Evolutionary conservation across 53 echinoderm and acorn worm species (phyloP).

Genomic region (Luidia sarsii): DNA sequence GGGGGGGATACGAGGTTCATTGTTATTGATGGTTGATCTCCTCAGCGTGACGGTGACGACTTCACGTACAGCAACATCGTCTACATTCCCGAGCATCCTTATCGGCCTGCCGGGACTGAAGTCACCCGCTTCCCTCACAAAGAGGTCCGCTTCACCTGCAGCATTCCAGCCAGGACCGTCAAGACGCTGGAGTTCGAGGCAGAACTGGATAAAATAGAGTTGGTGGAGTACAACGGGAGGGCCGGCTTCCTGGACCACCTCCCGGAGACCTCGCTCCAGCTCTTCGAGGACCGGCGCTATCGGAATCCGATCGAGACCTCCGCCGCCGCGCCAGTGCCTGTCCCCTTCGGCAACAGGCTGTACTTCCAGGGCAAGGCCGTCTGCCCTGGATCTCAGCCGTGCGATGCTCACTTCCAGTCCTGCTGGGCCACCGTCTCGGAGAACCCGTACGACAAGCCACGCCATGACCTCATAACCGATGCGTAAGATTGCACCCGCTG

Average conservation of each 20-base stretch:
- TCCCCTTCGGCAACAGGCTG: not conserved
- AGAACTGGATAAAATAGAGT: not conserved
- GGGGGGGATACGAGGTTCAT: too few species aligned
- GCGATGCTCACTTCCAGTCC: constrained; percentile 23
- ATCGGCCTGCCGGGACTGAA: constrained; percentile 2
- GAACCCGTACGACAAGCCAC: constrained; percentile 20
- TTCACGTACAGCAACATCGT: constrained; percentile 20
- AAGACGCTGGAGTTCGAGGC: constrained; percentile 5
- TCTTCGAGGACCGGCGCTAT: not conserved
- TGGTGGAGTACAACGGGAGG: not conserved
- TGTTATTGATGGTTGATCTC: not conserved
- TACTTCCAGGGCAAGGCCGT: constrained; percentile 22
- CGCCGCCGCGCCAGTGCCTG: not conserved
- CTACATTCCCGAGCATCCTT: constrained; percentile 33
- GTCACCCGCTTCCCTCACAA: constrained; percentile 24
- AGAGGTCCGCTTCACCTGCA: not conserved
- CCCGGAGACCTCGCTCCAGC: not conserved
- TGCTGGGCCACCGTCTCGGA: constrained; percentile 35
- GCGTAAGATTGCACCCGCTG: constrained; percentile 21
- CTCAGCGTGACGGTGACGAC: constrained; percentile 6
- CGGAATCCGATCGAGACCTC: too few species aligned
- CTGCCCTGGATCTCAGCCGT: not conserved
- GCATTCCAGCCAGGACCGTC: constrained; percentile 17
- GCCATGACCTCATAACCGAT: constrained; percentile 5
- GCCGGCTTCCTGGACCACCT: not conserved